A percentile compares a stretch with the other conserved stretches of the same genome.
These are phyloP conservation scores for Philopotamus ludificatus DNA, from an alignment of 1,140 invertebrate genomes.

Conservation along the genomic window DNA sequence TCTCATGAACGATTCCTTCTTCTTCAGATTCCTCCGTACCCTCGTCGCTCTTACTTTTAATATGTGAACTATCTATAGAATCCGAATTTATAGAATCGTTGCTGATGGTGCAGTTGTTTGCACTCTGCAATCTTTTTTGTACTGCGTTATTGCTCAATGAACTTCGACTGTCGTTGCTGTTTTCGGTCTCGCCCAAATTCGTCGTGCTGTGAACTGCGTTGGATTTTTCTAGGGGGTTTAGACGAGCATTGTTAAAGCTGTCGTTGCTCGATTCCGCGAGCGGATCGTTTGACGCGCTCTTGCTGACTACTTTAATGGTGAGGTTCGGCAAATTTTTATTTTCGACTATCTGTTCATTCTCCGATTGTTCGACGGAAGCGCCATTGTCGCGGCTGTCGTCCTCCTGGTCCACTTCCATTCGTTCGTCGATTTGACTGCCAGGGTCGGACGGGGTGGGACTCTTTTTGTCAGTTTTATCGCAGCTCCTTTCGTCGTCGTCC, in stretches of 20 bases:
- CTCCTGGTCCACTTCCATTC: constrained; percentile 1
- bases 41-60: constrained; percentile 25
- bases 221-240: constrained; percentile 16
- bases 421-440: neutral
- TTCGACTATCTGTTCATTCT: too few relatives aligned
- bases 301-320: neutral
- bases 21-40: constrained; percentile 18
- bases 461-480: neutral
- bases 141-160: neutral
- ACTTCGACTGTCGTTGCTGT: constrained; percentile 23
- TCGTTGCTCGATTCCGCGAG: constrained; percentile 11
- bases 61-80: constrained; percentile 22
- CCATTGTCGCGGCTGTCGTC: neutral
- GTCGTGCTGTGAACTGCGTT: constrained; percentile 29
- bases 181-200: constrained; percentile 22
- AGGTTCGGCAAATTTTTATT: too few relatives aligned
- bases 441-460: neutral
- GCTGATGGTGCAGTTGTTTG: constrained; percentile 20
- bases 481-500: neutral
- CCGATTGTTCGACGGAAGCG: neutral
- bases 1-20: constrained; percentile 26
- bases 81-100: constrained; percentile 17
- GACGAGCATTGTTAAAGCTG: neutral
- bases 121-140: neutral
- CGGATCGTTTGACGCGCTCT: constrained; percentile 1